Percentiles rank a stretch among this genome's conserved stretches.
phyloP scores from a whole-genome alignment of 2,797 vertebrate genomes.

The Sparidentex hasta region DNA sequence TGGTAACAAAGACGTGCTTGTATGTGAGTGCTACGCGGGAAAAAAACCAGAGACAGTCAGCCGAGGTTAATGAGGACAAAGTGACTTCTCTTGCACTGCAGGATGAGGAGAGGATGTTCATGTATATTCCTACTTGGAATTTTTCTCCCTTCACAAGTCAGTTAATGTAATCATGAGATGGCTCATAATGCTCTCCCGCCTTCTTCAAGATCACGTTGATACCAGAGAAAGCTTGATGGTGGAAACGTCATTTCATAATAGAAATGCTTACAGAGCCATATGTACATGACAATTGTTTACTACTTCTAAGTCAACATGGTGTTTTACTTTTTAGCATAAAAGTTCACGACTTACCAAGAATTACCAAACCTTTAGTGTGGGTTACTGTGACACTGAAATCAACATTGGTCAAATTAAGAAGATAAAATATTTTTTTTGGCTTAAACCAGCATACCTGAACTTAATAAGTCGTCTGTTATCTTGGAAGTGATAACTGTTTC shows the following conservation, averaged over 20 bases:
- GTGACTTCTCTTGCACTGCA: background rate
- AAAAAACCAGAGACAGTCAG: background rate
- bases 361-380: background rate
- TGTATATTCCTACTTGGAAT: background rate
- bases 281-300: no score
- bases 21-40: slow-evolving; percentile 50
- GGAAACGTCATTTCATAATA: no score
- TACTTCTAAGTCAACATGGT: no score
- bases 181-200: background rate
- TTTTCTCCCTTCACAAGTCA: background rate
- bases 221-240: no score
- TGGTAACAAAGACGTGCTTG: slow-evolving; percentile 52
- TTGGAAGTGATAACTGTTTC: slow-evolving; percentile 1
- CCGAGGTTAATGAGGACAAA: background rate
- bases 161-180: background rate
- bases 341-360: background rate
- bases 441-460: background rate
- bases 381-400: background rate
- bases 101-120: background rate
- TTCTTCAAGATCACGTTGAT: no score
- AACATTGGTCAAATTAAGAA: background rate
- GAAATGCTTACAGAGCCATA: no score
- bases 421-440: background rate
- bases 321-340: background rate
- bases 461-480: slow-evolving; percentile 12